These are phyloP conservation scores for Hydractinia symbiolongicarpus DNA, from an alignment of 30 jellyfish, hydroid and myxozoan species.

Conservation along the genomic window DNA sequence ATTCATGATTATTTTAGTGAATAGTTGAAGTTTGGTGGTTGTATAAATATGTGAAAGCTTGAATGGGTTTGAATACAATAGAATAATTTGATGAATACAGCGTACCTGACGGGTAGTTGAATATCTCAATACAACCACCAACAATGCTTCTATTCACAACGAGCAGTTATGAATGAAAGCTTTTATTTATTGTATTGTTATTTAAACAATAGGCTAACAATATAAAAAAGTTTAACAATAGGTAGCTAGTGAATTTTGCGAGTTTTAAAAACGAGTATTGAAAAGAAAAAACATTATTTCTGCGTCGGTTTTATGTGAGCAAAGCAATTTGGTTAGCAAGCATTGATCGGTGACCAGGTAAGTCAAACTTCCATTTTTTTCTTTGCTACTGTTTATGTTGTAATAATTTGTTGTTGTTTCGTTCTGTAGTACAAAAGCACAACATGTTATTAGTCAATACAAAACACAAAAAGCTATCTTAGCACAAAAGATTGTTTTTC, in stretches of 20 bases:
- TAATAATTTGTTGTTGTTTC: too few species aligned
- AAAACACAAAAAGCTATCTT: background rate
- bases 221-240: background rate
- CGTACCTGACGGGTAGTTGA: conserved; percentile 11
- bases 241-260: background rate
- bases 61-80: conserved; percentile 11
- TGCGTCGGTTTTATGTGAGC: too few species aligned
- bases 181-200: conserved; percentile 22
- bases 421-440: too few species aligned
- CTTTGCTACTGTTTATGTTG: too few species aligned
- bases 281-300: too few species aligned
- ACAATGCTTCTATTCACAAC: conserved; percentile 13
- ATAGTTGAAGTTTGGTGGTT: background rate
- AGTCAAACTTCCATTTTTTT: too few species aligned
- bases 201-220: conserved; percentile 10
- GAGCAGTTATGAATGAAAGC: conserved; percentile 25
- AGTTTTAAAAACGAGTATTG: too few species aligned
- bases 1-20: too few species aligned
- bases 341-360: too few species aligned
- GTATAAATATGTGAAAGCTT: conserved; percentile 5
- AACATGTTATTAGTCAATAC: too few species aligned
- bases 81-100: background rate
- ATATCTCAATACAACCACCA: conserved; percentile 19
- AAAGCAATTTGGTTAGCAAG: too few species aligned
- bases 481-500: conserved; percentile 6